Evolutionary conservation across 1,140 invertebrate genomes (phyloP).

Genomic region (Micrasema longulum): DNA sequence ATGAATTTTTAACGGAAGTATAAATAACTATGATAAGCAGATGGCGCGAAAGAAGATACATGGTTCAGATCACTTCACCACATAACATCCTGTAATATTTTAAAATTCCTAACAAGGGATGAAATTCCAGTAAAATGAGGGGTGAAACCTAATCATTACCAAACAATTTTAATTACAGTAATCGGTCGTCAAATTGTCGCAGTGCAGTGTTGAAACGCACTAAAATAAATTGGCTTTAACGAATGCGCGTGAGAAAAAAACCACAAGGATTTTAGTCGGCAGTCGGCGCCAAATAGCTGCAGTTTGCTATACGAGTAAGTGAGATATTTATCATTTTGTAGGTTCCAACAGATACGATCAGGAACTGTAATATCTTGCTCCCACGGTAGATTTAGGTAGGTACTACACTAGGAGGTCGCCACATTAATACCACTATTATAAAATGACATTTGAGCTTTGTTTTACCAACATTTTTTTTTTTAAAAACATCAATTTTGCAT

Average conservation of each 20-base stretch:
- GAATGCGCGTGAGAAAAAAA: slow-evolving; percentile 5
- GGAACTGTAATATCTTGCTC: slow-evolving; percentile 15
- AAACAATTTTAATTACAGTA: slow-evolving; percentile 32
- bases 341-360: slow-evolving; percentile 1
- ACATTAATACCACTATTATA: too few relatives aligned
- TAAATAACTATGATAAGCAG: neutral
- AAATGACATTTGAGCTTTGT: too few relatives aligned
- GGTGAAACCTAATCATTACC: slow-evolving; percentile 10
- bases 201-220: neutral
- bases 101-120: slow-evolving; percentile 27
- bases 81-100: slow-evolving; percentile 2
- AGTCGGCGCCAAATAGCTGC: slow-evolving; percentile 18
- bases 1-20: neutral
- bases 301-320: neutral
- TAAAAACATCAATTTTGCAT: too few relatives aligned
- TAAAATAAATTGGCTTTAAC: neutral
- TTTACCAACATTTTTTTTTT: too few relatives aligned
- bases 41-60: slow-evolving; percentile 13
- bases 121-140: slow-evolving; percentile 33
- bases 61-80: neutral
- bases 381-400: slow-evolving; percentile 30
- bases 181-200: slow-evolving; percentile 26
- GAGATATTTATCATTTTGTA: neutral
- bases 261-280: neutral
- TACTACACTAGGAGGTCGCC: too few relatives aligned